phyloP scores from a whole-genome alignment of 2,888 invertebrate species.

The Neocrepidodera transversa region DNA sequence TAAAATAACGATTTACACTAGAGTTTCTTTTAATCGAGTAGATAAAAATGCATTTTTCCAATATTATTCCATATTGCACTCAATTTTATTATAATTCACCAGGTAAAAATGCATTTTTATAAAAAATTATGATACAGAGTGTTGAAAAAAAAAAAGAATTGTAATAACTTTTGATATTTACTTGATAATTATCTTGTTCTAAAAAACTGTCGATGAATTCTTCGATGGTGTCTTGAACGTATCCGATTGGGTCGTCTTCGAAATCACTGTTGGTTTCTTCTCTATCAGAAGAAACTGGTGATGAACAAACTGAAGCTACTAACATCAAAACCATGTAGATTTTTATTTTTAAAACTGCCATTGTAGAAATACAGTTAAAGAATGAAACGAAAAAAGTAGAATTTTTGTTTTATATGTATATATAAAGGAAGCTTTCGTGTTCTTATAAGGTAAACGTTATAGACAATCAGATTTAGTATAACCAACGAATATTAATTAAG shows the following conservation, averaged over 20 bases:
- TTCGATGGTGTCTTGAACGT: slow-evolving; percentile 70
- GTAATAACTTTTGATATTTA: too few relatives aligned
- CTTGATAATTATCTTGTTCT: slow-evolving; percentile 70
- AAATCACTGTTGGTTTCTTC: slow-evolving; percentile 65
- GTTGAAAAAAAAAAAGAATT: too few relatives aligned
- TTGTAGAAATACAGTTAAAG: slow-evolving; percentile 22
- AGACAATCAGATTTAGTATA: slow-evolving; percentile 15
- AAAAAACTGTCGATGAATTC: slow-evolving; percentile 70
- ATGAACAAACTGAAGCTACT: slow-evolving; percentile 22
- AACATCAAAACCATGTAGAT: slow-evolving; percentile 33
- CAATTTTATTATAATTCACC: too few relatives aligned
- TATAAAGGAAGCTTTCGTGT: slow-evolving; percentile 12
- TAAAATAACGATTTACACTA: too few relatives aligned
- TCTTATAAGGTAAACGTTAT: slow-evolving; percentile 14
- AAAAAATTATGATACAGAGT: too few relatives aligned
- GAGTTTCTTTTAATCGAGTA: too few relatives aligned
- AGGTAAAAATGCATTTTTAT: too few relatives aligned
- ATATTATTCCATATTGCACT: too few relatives aligned
- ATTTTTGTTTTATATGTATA: slow-evolving; percentile 29
- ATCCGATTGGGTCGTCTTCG: slow-evolving; percentile 76
- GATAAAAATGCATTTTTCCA: too few relatives aligned
- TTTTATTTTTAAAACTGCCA: slow-evolving; percentile 28
- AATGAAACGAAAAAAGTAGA: slow-evolving; percentile 20
- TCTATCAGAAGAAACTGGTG: slow-evolving; percentile 44
- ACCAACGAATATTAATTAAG: slow-evolving; percentile 25